These are phyloP conservation scores for Argyrosomus regius DNA, from an alignment of 2,797 vertebrate species.

Conservation along the genomic window DNA sequence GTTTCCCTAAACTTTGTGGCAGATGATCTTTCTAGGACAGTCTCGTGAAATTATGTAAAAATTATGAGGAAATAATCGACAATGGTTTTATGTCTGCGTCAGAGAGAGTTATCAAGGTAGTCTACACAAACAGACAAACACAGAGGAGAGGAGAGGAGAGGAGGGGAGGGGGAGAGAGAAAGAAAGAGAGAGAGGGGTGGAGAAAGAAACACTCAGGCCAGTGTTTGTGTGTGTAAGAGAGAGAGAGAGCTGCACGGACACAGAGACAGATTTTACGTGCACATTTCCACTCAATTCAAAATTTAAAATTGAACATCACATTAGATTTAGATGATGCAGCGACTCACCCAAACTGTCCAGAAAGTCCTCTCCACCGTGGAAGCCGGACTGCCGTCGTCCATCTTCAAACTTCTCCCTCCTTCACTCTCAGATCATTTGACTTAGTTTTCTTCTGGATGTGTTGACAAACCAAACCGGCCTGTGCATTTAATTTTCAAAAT, in stretches of 20 bases:
- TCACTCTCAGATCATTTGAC: conserved; percentile 5
- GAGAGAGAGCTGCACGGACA: neutral
- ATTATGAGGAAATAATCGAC: neutral
- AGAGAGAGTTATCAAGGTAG: neutral
- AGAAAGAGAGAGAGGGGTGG: neutral
- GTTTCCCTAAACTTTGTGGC: neutral
- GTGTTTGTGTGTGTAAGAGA: no score
- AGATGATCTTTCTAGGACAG: neutral
- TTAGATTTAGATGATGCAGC: neutral
- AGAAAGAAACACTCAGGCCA: neutral
- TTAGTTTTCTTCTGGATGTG: neutral
- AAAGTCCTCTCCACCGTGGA: conserved; percentile 74
- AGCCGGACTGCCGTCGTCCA: conserved; percentile 70
- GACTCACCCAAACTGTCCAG: conserved; percentile 84
- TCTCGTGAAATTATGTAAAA: neutral
- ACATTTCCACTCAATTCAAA: neutral
- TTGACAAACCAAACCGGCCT: neutral
- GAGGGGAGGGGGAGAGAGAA: neutral
- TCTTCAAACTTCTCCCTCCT: conserved; percentile 39
- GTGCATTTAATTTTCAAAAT: neutral
- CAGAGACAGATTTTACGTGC: neutral
- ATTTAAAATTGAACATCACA: neutral
- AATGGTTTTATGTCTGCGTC: no score
- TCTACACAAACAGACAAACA: neutral
- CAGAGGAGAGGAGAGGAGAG: no score